A percentile compares a stretch with the other conserved stretches of the same genome.
These are phyloP conservation scores for Bufotes viridis DNA, from an alignment of 2,797 vertebrate species.

Conservation along the genomic window DNA sequence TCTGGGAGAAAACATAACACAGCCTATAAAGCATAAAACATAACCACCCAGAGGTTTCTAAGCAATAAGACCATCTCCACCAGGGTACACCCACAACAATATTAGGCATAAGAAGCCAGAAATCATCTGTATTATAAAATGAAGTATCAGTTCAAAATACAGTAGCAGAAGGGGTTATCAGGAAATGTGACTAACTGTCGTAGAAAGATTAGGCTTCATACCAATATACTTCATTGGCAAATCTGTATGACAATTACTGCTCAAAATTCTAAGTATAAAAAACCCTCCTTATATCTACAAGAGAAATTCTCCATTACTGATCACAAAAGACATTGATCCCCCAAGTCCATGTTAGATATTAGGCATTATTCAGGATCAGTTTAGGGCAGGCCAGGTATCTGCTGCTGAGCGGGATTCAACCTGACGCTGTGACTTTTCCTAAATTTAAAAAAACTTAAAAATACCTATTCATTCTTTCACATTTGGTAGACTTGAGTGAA, in stretches of 20 bases:
- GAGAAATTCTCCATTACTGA: background rate
- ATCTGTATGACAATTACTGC: background rate
- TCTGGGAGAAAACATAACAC: background rate
- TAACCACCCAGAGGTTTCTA: background rate
- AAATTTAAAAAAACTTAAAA: background rate
- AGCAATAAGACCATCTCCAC: background rate
- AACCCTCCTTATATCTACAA: background rate
- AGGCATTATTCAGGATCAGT: background rate
- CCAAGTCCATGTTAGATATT: background rate
- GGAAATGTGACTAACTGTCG: background rate
- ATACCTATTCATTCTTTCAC: background rate
- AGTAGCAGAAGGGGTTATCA: background rate
- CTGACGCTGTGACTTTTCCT: background rate
- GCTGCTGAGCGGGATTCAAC: background rate
- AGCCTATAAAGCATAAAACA: background rate
- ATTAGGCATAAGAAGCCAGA: background rate
- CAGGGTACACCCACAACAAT: background rate
- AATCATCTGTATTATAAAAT: background rate
- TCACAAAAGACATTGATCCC: background rate
- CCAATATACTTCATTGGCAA: background rate
- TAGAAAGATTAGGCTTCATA: background rate
- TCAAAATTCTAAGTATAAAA: background rate
- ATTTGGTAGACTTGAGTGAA: background rate
- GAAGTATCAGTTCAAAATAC: background rate
- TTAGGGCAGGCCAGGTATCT: background rate